Base-by-base conservation (phyloP, 2,888 invertebrate genomes). In the Gastracanthus pulcherrimus region DNA sequence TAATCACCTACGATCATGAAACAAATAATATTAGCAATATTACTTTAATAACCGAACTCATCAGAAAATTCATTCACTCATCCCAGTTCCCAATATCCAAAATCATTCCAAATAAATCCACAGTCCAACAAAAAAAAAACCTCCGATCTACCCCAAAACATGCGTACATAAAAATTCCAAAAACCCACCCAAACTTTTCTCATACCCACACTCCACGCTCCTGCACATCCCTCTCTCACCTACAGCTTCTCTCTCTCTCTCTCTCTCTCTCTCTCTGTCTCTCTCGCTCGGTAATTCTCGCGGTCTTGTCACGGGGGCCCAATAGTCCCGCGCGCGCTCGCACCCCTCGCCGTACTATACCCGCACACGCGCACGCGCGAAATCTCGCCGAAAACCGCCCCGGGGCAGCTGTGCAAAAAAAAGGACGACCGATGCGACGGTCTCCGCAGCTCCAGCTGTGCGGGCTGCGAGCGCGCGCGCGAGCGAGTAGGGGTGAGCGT, bases 391-490 rank as follows among this genome's bases (percentile, higher is more conserved):
- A 64, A 83, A 82, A 77, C 80, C 83, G 75, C 84, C 84, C 83
- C 83, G 83, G 81, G 83, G 86, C 89, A 89, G 89, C 89, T 89
- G 89, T 86, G 86, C 86, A 82, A 84, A 87, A 88, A 86, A 82
- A 77, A 84, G 45, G n/a, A n/a, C n/a, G n/a, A n/a, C n/a, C n/a
- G n/a, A n/a, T n/a, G n/a, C n/a, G 58, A 45, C 11, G 83, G 80
- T n/a, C n/a, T n/a, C n/a, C n/a, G n/a, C n/a, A n/a, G 83, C 82
- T 85, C 87, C 89, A 89, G 89, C 89, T 89, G 89, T 85, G 85
- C 58, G n/a, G n/a, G n/a, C n/a, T n/a, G n/a, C n/a, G n/a, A n/a
- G n/a, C n/a, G n/a, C n/a, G n/a, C n/a, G n/a, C n/a, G n/a, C n/a
- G n/a, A n/a, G n/a, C n/a, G n/a, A n/a, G n/a, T n/a, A 69, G 36